Evolutionary conservation across 2,888 invertebrate genomes (phyloP).

Genomic region (Ochropleura plecta): DNA sequence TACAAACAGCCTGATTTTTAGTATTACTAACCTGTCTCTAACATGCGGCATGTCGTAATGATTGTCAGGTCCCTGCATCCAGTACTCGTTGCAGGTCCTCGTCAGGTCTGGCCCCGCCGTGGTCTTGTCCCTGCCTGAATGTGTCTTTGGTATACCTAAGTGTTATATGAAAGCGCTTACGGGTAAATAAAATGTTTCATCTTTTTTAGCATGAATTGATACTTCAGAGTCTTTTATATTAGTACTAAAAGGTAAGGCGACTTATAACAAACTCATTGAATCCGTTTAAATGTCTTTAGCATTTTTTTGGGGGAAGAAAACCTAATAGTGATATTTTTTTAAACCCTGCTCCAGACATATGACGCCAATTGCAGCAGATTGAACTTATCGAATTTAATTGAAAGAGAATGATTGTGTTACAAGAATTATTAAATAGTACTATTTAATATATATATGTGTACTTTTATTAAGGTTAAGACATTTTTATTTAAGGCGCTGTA

Average conservation of each 20-base stretch:
- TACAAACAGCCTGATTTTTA: too few species aligned
- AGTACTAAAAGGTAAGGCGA: neutral
- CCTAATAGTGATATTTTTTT: neutral
- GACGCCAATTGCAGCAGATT: too few species aligned
- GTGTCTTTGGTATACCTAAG: slow-evolving; percentile 83
- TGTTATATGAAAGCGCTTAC: slow-evolving; percentile 27
- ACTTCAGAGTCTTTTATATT: neutral
- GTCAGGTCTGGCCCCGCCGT: slow-evolving; percentile 83
- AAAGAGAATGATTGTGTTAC: neutral
- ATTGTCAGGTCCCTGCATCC: slow-evolving; percentile 86
- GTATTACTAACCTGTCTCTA: slow-evolving; percentile 80
- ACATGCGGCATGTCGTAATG: slow-evolving; percentile 87
- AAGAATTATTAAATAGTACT: neutral
- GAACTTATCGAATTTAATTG: neutral
- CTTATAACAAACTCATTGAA: too few species aligned
- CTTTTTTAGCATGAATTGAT: neutral
- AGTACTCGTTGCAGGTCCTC: slow-evolving; percentile 86
- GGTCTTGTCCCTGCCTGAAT: slow-evolving; percentile 79
- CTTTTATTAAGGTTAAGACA: too few species aligned
- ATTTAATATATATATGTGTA: too few species aligned
- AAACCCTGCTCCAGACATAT: too few species aligned
- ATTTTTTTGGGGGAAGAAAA: too few species aligned
- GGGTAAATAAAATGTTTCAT: neutral
- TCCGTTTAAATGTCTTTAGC: too few species aligned
- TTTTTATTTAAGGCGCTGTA: too few species aligned